Base-by-base conservation (phyloP, 2,888 invertebrate genomes). In the Ariolimax columbianus region DNA sequence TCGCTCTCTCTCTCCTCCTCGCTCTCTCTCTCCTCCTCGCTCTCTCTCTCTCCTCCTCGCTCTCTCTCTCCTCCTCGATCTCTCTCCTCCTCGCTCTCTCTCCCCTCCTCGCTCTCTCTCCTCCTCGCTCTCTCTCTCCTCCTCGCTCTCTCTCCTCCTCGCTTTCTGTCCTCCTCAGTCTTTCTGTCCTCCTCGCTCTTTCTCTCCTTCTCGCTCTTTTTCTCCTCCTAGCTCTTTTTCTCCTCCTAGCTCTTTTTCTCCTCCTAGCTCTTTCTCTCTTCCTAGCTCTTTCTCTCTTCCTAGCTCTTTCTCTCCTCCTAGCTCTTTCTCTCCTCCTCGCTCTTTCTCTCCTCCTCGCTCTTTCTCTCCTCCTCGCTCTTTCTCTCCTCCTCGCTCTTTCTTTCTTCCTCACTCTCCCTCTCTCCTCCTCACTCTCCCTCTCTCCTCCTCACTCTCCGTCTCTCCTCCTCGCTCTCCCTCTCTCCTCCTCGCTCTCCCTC, bases 401-500 rank as follows among this genome's bases (percentile, higher is more conserved):
- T 19, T 55, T 55, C 23, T 23, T 19, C 55, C 23, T 19, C 9
- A 3, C 55, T 55, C 17, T 55, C 55, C 55, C 23, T 55, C 23
- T 23, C 23, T 19, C 23, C 3, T 55, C 23, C 9, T 6, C 66
- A 26, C 19, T 43, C n/a, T 40, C 40, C 40, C 84, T 43, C 82
- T 30, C 75, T n/a, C 6, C 11, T 33, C 9, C 33, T 17, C 66
- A 7, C 33, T 17, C 30, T 30, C 30, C 43, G 43, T 47, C 30
- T 6, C 59, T 38, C n/a, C 19, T 9, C 68, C 51, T 47, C 11
- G 6, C 30, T 19, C 30, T 30, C 33, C 66, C 6, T 30, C 14
- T 43, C 43, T 66, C 77, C 40, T 75, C 73, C 68, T 77, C 66
- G 66, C 77, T 77, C 68, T 47, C 77, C 38, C 38, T 59, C 77